Conservation (phyloP, 2,113 vertebrate species). For the Leptodactylus fuscus region DNA sequence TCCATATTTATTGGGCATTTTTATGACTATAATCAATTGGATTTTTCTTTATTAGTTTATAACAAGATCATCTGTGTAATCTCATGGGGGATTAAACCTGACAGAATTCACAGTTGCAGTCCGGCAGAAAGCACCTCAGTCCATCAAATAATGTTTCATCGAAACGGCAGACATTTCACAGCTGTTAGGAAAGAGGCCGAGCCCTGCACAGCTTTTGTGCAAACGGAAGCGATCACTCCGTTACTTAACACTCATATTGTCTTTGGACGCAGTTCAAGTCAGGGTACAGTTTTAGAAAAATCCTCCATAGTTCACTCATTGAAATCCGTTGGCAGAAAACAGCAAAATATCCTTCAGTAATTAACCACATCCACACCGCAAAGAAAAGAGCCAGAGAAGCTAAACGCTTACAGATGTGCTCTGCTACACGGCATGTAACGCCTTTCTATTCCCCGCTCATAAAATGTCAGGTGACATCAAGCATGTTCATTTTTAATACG, state of each 20-base stretch:
- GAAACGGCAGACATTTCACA: conserved; percentile 28
- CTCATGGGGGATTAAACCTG: conserved; percentile 31
- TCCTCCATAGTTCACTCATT: conserved; percentile 50
- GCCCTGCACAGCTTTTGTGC: conserved; percentile 47
- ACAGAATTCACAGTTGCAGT: conserved; percentile 23
- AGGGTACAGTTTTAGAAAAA: conserved; percentile 37
- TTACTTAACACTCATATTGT: conserved; percentile 36
- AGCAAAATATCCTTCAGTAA: not conserved
- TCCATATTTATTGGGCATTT: conserved; percentile 38
- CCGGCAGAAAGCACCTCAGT: conserved; percentile 12
- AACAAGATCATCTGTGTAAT: conserved; percentile 15
- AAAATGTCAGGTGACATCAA: conserved; percentile 41
- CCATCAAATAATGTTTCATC: conserved; percentile 17
- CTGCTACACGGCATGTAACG: not conserved
- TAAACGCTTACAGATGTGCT: conserved; percentile 64
- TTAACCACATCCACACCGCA: conserved; percentile 56
- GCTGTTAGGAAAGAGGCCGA: conserved; percentile 20
- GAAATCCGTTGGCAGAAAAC: conserved; percentile 26
- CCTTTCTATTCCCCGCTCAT: conserved; percentile 60
- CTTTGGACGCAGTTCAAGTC: conserved; percentile 21
- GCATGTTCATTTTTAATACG: not conserved
- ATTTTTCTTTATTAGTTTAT: conserved; percentile 18
- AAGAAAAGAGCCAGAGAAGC: conserved; percentile 7
- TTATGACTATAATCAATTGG: conserved; percentile 23
- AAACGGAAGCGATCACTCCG: conserved; percentile 43